A percentile compares a stretch with the other conserved stretches of the same genome.
These are phyloP conservation scores for Papilio glaucus DNA, from an alignment of 1,140 invertebrate genomes.

Conservation along the genomic window DNA sequence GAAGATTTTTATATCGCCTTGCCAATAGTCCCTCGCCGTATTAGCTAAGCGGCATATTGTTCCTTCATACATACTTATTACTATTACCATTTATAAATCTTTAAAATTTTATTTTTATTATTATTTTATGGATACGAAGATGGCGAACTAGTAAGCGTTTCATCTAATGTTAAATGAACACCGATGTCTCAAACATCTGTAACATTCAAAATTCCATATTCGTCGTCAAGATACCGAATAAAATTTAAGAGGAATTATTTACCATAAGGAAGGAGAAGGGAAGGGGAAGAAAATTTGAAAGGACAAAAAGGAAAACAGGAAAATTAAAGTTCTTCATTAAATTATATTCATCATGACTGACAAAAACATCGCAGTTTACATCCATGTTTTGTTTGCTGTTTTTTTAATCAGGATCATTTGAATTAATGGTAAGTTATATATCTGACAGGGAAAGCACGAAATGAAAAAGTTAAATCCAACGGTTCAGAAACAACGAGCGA, in stretches of 20 bases:
- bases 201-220: neutral
- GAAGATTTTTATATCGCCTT: conserved; percentile 60
- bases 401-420: neutral
- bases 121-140: neutral
- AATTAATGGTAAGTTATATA: neutral
- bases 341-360: too few species aligned
- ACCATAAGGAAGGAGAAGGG: neutral
- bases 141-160: neutral
- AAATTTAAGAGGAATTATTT: too few species aligned
- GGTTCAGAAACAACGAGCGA: conserved; percentile 8
- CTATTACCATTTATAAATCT: neutral
- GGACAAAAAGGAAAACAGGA: neutral
- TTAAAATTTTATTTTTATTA: neutral
- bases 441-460: conserved; percentile 25
- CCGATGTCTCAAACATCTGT: neutral
- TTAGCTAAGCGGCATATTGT: conserved; percentile 35
- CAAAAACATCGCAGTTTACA: neutral
- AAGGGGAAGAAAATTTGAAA: neutral
- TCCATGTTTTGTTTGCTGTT: neutral
- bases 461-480: conserved; percentile 5
- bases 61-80: neutral
- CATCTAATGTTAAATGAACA: neutral
- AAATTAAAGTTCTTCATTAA: neutral
- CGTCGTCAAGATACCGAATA: neutral
- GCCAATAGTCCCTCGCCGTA: conserved; percentile 62